Conservation (phyloP, 2,113 vertebrate species). For the Thunnus thynnus region DNA sequence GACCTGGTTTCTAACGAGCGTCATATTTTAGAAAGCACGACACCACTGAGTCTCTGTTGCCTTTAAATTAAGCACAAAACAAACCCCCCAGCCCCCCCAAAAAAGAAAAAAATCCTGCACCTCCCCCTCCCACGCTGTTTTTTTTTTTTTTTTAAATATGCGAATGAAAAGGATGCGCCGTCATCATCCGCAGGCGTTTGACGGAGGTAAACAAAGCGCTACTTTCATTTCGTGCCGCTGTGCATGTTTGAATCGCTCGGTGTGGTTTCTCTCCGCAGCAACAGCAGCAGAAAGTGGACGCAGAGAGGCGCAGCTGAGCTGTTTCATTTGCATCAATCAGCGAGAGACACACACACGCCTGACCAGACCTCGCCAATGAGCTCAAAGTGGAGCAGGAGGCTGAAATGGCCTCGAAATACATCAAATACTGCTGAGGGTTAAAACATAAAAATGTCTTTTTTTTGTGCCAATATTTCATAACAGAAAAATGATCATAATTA, state of each 20-base stretch:
- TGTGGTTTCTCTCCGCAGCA: background rate
- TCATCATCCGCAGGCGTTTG: slow-evolving; percentile 28
- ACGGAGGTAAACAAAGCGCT: slow-evolving; percentile 45
- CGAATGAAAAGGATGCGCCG: slow-evolving; percentile 7
- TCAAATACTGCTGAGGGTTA: too few relatives aligned
- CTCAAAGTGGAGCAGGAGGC: background rate
- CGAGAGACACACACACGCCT: background rate
- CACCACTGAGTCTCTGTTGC: background rate
- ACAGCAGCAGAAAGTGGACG: background rate
- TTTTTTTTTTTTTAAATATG: slow-evolving; percentile 8
- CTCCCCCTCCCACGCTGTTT: background rate
- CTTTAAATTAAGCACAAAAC: slow-evolving; percentile 1
- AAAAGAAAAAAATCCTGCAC: too few relatives aligned
- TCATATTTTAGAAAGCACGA: slow-evolving; percentile 15
- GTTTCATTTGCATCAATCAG: slow-evolving; percentile 43
- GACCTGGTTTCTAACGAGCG: slow-evolving; percentile 40
- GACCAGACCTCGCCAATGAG: slow-evolving; percentile 37
- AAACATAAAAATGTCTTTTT: too few relatives aligned
- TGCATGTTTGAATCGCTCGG: background rate
- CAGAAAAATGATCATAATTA: too few relatives aligned
- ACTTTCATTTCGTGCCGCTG: background rate
- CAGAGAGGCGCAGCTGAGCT: slow-evolving; percentile 41
- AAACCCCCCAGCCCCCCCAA: too few relatives aligned
- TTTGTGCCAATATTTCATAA: too few relatives aligned
- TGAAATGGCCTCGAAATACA: background rate